These are phyloP conservation scores for Minunthozetes semirufus DNA, from an alignment of 2,888 invertebrate genomes.

Conservation along the genomic window DNA sequence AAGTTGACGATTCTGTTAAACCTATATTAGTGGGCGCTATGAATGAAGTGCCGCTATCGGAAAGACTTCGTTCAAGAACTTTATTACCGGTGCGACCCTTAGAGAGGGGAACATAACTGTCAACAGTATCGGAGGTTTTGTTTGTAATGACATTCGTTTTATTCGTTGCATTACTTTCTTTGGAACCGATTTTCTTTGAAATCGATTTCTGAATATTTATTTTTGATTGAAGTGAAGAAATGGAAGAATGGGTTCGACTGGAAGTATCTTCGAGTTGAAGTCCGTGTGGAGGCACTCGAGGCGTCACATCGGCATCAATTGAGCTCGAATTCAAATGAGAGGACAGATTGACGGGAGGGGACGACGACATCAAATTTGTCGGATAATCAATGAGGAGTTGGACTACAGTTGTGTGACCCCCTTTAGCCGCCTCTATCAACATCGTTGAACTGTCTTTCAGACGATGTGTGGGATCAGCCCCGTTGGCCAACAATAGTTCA, in stretches of 20 bases:
- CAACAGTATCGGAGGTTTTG: constrained; percentile 26
- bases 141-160: neutral
- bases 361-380: constrained; percentile 63
- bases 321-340: constrained; percentile 38
- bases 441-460: constrained; percentile 97
- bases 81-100: constrained; percentile 21
- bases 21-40: neutral
- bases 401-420: constrained; percentile 92
- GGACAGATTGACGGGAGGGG: constrained; percentile 47
- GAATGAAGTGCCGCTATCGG: constrained; percentile 29
- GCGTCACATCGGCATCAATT: neutral
- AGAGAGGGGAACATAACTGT: constrained; percentile 32
- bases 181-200: neutral
- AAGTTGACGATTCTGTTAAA: neutral
- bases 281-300: constrained; percentile 43
- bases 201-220: neutral
- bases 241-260: constrained; percentile 8
- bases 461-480: constrained; percentile 92
- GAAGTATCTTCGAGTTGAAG: constrained; percentile 35
- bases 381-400: constrained; percentile 90
- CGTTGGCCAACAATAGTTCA: constrained; percentile 78
- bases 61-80: constrained; percentile 30
- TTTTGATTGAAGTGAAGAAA: constrained; percentile 8
- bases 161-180: neutral
- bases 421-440: constrained; percentile 96